Percentiles rank a stretch among this genome's conserved stretches.
These are phyloP conservation scores for Neomorphus geoffroyi DNA, from an alignment of 2,797 vertebrate species.

Conservation along the genomic window DNA sequence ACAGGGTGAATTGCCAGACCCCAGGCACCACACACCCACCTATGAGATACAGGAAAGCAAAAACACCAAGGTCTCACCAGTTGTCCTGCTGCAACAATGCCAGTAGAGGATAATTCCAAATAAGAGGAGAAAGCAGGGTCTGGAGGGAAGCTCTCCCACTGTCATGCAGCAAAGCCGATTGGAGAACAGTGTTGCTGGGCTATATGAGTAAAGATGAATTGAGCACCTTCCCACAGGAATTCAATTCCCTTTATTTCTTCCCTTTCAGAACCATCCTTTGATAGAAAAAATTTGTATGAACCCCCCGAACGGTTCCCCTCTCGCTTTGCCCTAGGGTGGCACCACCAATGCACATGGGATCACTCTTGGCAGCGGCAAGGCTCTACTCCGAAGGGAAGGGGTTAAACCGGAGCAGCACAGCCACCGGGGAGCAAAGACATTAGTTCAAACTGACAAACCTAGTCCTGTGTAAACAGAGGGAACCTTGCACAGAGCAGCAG, in stretches of 20 bases:
- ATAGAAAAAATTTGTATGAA: neutral
- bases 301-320: neutral
- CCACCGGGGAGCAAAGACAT: slow-evolving; percentile 23
- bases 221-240: slow-evolving; percentile 60
- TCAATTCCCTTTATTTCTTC: slow-evolving; percentile 34
- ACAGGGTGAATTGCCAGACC: neutral
- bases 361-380: neutral
- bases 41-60: neutral
- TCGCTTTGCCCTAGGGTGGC: neutral
- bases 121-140: slow-evolving; percentile 31
- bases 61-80: slow-evolving; percentile 10
- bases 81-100: neutral
- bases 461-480: slow-evolving; percentile 30
- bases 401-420: slow-evolving; percentile 46
- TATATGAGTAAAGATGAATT: slow-evolving; percentile 55
- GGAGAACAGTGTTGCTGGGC: slow-evolving; percentile 70
- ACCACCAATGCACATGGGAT: neutral
- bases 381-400: slow-evolving; percentile 25
- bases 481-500: neutral
- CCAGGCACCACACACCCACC: neutral
- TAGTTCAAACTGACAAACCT: slow-evolving; percentile 59
- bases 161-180: slow-evolving; percentile 59
- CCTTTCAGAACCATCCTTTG: slow-evolving; percentile 35
- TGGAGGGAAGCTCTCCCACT: slow-evolving; percentile 52
- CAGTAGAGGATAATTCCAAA: slow-evolving; percentile 4